Base-by-base conservation (phyloP, 2,888 invertebrate genomes). In the Dicranocentrus wangi region DNA sequence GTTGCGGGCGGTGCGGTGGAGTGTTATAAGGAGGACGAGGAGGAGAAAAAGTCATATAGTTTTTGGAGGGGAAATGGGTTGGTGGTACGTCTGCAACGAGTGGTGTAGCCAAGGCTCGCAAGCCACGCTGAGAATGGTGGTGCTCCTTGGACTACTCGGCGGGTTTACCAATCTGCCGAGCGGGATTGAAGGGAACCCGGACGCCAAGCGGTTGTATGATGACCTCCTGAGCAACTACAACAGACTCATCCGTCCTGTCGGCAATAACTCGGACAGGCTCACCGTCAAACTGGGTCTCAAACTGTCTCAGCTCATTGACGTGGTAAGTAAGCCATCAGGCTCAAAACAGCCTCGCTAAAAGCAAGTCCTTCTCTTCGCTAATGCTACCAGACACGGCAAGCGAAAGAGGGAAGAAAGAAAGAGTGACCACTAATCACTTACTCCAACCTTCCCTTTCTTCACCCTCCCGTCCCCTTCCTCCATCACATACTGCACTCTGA, bases 161-260 rank as follows among this genome's bases (percentile, higher is more conserved):
- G 76, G 76, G 28, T 77, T 77, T 53, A 68, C 76, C 25, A 77
- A 70, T 15, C 75, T 83, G 58, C 84, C 84, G 10, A 82, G 83
- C 21, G 81, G 83, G 27, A 84, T 83, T 63, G 79, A 75, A 32
- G 87, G 87, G 61, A 96, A 95, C 90, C 95, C 95, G 39, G 95
- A 96, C 88, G 97, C 98, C 7, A 97, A 98, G 89, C 92, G 98
- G 86, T 92, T 99, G 72, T 99, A 98, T 89, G 98, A 99, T 88
- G 98, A 99, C 90, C 91, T 99, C 86, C 91, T 99, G 87, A 95
- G 96, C 88, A 96, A 96, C 90, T 99, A 99, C 90, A 99, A 99
- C 90, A 93, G 97, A 87, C 92, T 98, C 79, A 97, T 98, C 86
- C 91, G 98, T 87, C 98, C 98, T 15, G 98, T 98, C 17, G 84